phyloP scores from a whole-genome alignment of 2,797 vertebrate species.

The Tiaroga cobitis region DNA sequence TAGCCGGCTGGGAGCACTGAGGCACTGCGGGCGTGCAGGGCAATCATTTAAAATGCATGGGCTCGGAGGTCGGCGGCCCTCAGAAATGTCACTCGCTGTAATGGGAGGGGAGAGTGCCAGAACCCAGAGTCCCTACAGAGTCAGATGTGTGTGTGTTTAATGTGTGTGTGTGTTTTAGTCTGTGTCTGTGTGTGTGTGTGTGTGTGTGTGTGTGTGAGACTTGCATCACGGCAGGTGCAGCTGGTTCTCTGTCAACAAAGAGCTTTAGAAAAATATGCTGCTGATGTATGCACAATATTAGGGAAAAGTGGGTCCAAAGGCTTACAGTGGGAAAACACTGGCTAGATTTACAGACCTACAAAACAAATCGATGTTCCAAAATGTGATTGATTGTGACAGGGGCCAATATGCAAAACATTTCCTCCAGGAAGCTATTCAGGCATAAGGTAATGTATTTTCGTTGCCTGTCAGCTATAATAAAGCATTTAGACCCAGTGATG shows the following conservation, averaged over 20 bases:
- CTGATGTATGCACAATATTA: constrained; percentile 26
- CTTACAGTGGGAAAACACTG: background rate
- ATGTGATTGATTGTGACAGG: background rate
- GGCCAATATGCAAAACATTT: background rate
- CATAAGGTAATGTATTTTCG: background rate
- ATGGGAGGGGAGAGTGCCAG: constrained; percentile 43
- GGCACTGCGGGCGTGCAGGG: constrained; percentile 29
- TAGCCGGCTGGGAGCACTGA: constrained; percentile 31
- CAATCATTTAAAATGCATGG: constrained; percentile 61
- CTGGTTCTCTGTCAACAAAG: constrained; percentile 29
- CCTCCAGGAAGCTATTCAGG: background rate
- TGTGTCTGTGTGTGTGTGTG: constrained; percentile 3
- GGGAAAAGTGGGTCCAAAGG: constrained; percentile 15
- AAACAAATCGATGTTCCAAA: background rate
- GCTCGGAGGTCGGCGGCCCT: constrained; percentile 50
- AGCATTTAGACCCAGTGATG: background rate
- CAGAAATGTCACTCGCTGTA: constrained; percentile 59
- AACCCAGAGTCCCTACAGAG: constrained; percentile 25
- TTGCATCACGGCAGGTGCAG: constrained; percentile 35
- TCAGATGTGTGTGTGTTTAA: constrained; percentile 22
- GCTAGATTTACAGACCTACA: background rate
- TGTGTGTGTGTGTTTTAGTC: constrained; percentile 4
- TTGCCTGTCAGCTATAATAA: background rate
- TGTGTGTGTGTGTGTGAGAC: background rate
- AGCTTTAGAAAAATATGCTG: constrained; percentile 3